Conservation (phyloP, 2,113 vertebrate genomes). For the Corythoichthys intestinalis region DNA sequence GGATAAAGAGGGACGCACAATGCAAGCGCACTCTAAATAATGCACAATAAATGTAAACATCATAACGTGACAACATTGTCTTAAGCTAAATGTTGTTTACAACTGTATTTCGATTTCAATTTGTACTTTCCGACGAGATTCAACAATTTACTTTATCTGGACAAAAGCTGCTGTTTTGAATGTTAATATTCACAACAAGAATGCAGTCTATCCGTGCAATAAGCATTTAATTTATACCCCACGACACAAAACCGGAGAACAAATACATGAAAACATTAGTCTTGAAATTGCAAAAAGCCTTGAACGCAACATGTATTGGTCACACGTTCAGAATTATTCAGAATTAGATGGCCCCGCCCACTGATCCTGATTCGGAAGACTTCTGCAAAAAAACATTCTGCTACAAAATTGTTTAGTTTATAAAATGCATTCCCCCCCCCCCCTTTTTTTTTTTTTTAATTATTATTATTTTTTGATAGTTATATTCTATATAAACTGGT, state of each 20-base stretch:
- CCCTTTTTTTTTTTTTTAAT: too few relatives aligned
- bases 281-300: not conserved
- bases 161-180: not conserved
- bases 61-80: not conserved
- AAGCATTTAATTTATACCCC: not conserved
- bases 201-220: not conserved
- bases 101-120: not conserved
- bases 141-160: not conserved
- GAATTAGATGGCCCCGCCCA: slow-evolving; percentile 42
- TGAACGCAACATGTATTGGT: slow-evolving; percentile 37
- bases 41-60: not conserved
- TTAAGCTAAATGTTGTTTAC: not conserved
- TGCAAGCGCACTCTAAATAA: not conserved
- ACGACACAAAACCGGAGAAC: not conserved
- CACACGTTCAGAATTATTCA: slow-evolving; percentile 45
- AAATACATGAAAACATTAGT: not conserved
- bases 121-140: not conserved
- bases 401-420: too few relatives aligned
- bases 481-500: too few relatives aligned
- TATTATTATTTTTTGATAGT: too few relatives aligned
- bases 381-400: not conserved
- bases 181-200: not conserved
- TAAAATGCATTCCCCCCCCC: too few relatives aligned
- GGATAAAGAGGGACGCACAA: not conserved
- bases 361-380: slow-evolving; percentile 11